These are phyloP conservation scores for Caenorhabditis inopinata DNA, from an alignment of 1,140 invertebrate species.

Conservation along the genomic window DNA sequence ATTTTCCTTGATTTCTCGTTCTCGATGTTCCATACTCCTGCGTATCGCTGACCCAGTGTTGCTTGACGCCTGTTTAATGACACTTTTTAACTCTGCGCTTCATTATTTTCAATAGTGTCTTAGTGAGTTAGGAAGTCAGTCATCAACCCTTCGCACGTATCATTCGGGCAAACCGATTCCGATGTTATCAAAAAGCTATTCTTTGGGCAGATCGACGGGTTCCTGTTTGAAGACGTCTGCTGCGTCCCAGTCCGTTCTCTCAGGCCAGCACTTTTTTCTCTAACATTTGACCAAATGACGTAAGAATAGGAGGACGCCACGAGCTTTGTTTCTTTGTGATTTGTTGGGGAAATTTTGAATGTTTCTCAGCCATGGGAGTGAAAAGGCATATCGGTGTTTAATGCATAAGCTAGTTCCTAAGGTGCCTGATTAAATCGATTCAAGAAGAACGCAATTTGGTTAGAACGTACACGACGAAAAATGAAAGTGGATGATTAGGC, in stretches of 20 bases:
- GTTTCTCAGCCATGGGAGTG: not conserved
- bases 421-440: no score
- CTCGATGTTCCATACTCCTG: not conserved
- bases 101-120: not conserved
- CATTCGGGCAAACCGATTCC: slow-evolving; percentile 6
- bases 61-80: not conserved
- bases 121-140: not conserved
- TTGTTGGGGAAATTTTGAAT: not conserved
- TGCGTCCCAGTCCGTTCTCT: not conserved
- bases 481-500: no score
- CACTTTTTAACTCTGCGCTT: not conserved
- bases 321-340: not conserved
- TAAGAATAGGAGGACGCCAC: not conserved
- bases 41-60: not conserved
- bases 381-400: no score
- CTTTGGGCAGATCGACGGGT: not conserved
- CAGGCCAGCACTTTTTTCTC: not conserved
- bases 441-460: no score
- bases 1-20: no score
- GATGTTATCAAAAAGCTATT: slow-evolving; percentile 21
- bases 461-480: no score
- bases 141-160: not conserved
- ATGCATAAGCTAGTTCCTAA: no score
- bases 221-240: slow-evolving; percentile 11
- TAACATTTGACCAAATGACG: slow-evolving; percentile 22